A percentile compares a stretch with the other conserved stretches of the same genome.
phyloP scores from a whole-genome alignment of 2,113 vertebrate genomes.

The human region GRCh38 chr18:67552001-67552500 shows the following conservation, averaged over 20 bases:
- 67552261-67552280: not conserved
- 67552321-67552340: not conserved
- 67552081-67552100: not conserved
- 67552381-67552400: not conserved
- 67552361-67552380: not conserved
- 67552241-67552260: rapidly evolving
- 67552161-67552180: too few relatives aligned
- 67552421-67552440: not conserved
- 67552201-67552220: too few relatives aligned
- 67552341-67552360: not conserved
- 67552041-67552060: not conserved
- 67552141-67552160: not conserved
- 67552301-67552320: not conserved
- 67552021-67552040: too few relatives aligned
- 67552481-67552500: not conserved
- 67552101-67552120: not conserved
- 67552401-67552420: not conserved
- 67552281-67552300: rapidly evolving
- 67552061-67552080: not conserved
- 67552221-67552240: not conserved
- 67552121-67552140: not conserved
- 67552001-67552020: not conserved
- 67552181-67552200: not conserved
- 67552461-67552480: too few relatives aligned
- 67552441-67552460: not conserved